Evolutionary conservation across 2,888 invertebrate species (phyloP).

Genomic region (Emmelina monodactyla): DNA sequence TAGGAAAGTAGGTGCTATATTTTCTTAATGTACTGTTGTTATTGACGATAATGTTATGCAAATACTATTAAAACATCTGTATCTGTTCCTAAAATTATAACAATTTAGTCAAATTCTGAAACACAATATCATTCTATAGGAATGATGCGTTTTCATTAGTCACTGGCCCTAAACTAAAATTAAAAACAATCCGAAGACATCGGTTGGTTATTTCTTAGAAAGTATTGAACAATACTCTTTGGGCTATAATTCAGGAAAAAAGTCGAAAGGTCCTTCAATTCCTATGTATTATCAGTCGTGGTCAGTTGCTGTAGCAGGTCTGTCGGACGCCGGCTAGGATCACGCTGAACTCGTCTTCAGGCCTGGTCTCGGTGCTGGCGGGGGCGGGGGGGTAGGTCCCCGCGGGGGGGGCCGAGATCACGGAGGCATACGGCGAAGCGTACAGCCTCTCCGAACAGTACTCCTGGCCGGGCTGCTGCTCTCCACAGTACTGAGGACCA

Average conservation of each 20-base stretch:
- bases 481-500: conserved; percentile 43
- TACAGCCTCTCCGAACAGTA: conserved; percentile 57
- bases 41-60: too few species aligned
- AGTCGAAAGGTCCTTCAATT: conserved; percentile 25
- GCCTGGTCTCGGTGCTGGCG: conserved; percentile 63
- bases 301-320: conserved; percentile 83
- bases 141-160: too few species aligned
- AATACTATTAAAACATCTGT: too few species aligned
- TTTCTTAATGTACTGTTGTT: too few species aligned
- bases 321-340: conserved; percentile 88
- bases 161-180: not conserved
- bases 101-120: too few species aligned
- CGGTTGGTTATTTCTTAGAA: not conserved
- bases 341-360: conserved; percentile 88
- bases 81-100: too few species aligned
- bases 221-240: conserved; percentile 14
- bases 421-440: conserved; percentile 65
- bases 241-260: conserved; percentile 31
- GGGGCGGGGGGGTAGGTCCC: conserved; percentile 46
- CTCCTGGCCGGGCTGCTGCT: conserved; percentile 39
- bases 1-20: too few species aligned
- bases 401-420: conserved; percentile 62
- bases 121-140: too few species aligned
- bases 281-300: conserved; percentile 21
- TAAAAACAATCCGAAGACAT: not conserved